A percentile compares a stretch with the other conserved stretches of the same genome.
Evolutionary conservation across 2,113 vertebrate genomes (phyloP).

Genomic region (Merops nubicus): DNA sequence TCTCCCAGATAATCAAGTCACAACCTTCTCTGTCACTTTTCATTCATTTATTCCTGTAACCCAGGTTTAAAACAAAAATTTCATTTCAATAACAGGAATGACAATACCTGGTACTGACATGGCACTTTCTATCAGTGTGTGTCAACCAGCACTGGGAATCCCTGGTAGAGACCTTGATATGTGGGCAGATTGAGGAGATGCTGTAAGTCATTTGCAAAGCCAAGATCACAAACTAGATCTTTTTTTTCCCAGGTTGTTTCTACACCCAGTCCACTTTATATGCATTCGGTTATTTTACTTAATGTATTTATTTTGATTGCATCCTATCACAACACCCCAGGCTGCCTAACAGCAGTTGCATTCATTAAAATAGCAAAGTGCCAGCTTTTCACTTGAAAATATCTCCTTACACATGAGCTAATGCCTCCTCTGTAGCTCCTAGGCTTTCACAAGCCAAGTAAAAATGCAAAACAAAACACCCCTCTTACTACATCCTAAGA

Average conservation of each 20-base stretch:
- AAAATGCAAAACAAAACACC: not conserved
- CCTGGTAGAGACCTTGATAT: not conserved
- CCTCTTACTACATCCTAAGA: not conserved
- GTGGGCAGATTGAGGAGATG: not conserved
- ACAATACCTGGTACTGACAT: not conserved
- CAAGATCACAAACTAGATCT: not conserved
- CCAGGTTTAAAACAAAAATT: not conserved
- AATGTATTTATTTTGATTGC: slow-evolving; percentile 30
- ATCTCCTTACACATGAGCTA: not conserved
- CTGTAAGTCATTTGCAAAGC: not conserved
- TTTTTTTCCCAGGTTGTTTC: not conserved
- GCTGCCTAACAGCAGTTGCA: not conserved
- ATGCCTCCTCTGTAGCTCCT: not conserved
- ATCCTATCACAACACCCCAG: not conserved
- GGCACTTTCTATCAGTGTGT: not conserved
- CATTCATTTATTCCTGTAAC: not conserved
- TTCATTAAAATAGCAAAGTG: not conserved
- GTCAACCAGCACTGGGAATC: not conserved
- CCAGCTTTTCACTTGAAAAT: not conserved
- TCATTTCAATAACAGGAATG: not conserved
- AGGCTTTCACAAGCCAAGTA: not conserved
- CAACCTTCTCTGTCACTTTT: not conserved
- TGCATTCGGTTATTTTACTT: not conserved
- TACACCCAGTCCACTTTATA: not conserved
- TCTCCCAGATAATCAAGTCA: not conserved